A percentile compares a stretch with the other conserved stretches of the same genome.
Conservation (phyloP, 2,888 invertebrate species). For the Eupeodes latifasciatus region DNA sequence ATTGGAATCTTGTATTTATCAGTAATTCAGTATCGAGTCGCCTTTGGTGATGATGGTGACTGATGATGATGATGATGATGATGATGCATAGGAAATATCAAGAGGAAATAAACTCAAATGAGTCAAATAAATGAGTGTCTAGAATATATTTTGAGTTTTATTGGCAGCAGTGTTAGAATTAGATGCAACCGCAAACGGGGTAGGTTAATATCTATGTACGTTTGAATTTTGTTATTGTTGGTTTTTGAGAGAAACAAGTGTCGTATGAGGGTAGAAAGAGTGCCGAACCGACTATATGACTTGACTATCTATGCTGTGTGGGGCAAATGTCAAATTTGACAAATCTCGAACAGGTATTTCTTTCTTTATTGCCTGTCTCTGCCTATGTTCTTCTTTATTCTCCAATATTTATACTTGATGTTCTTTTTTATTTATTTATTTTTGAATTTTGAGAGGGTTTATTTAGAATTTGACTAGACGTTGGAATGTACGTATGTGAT, state of each 20-base stretch:
- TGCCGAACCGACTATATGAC: not conserved
- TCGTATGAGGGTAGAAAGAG: slow-evolving; percentile 26
- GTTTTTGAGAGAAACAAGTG: slow-evolving; percentile 59
- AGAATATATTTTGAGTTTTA: not conserved
- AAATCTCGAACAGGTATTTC: slow-evolving; percentile 65
- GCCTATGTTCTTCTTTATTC: not conserved
- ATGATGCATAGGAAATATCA: slow-evolving; percentile 17
- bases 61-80: too few species aligned
- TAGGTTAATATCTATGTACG: not conserved
- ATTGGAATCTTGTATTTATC: slow-evolving; percentile 45
- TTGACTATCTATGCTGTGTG: slow-evolving; percentile 17
- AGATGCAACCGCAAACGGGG: not conserved
- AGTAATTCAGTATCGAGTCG: slow-evolving; percentile 20
- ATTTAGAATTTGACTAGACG: slow-evolving; percentile 22
- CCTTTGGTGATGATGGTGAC: not conserved
- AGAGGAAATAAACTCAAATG: not conserved
- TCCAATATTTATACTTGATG: not conserved
- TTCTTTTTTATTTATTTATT: slow-evolving; percentile 21
- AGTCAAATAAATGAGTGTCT: not conserved
- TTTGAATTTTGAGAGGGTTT: not conserved
- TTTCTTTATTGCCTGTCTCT: not conserved
- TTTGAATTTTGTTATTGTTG: not conserved
- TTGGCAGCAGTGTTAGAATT: not conserved
- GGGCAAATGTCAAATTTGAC: slow-evolving; percentile 73
- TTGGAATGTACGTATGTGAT: not conserved